Conservation (phyloP, 2,113 vertebrate genomes). For the Nematolebias whitei region DNA sequence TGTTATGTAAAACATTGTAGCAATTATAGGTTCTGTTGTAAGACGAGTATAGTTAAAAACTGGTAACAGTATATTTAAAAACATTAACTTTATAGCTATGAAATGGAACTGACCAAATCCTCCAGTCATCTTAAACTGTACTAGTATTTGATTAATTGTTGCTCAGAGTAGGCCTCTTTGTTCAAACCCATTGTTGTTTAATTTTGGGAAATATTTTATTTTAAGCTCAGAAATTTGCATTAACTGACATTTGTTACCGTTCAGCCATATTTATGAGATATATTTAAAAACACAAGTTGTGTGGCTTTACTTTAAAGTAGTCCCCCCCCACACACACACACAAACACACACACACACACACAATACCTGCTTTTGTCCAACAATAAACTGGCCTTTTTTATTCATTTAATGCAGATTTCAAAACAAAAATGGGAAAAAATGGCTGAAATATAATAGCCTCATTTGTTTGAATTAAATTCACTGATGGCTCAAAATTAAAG, state of each 20-base stretch:
- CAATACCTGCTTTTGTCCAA: neutral
- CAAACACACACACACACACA: too few species aligned
- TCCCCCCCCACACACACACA: too few species aligned
- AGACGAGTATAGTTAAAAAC: too few species aligned
- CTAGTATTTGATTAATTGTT: too few species aligned
- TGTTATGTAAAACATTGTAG: too few species aligned
- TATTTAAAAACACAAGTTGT: neutral
- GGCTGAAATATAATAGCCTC: constrained; percentile 35
- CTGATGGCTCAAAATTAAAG: constrained; percentile 27
- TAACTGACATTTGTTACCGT: neutral
- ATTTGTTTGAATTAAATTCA: constrained; percentile 47
- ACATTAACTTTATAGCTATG: too few species aligned
- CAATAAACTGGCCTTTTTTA: neutral
- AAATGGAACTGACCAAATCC: neutral
- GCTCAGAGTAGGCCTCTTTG: too few species aligned
- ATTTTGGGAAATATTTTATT: neutral
- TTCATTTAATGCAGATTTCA: constrained; percentile 15
- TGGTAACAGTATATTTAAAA: too few species aligned
- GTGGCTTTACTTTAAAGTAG: too few species aligned
- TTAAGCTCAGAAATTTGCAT: neutral
- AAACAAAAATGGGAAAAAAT: constrained; percentile 21
- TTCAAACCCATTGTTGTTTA: neutral
- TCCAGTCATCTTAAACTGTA: neutral
- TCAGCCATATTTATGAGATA: neutral
- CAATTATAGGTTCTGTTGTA: too few species aligned